A percentile compares a stretch with the other conserved stretches of the same genome.
phyloP scores from a whole-genome alignment of 1,140 invertebrate genomes.

The Zaprionus nigranus region DNA sequence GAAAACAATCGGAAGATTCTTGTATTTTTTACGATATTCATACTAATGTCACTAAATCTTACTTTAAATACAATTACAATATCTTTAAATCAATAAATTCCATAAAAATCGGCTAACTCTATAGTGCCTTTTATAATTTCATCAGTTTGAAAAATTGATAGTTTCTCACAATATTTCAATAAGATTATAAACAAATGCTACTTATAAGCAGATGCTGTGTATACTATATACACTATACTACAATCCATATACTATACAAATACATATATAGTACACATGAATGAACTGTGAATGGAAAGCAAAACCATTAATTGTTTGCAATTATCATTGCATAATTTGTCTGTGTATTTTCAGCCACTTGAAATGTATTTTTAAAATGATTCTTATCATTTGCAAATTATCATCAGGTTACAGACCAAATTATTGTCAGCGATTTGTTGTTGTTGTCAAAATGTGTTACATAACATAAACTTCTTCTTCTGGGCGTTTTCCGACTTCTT shows the following conservation, averaged over 20 bases:
- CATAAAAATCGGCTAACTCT: no score
- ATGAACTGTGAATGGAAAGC: not conserved
- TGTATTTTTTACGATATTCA: no score
- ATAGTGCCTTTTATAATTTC: no score
- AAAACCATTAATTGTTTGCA: not conserved
- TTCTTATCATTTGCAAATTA: not conserved
- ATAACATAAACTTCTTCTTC: not conserved
- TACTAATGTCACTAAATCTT: no score
- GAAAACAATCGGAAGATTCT: no score
- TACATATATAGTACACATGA: not conserved
- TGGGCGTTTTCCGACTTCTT: not conserved
- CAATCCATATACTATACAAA: no score
- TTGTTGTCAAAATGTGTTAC: not conserved
- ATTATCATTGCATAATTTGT: not conserved
- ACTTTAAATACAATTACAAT: no score
- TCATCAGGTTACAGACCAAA: not conserved
- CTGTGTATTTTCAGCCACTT: not conserved
- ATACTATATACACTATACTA: no score
- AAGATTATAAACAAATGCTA: no score
- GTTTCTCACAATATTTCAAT: no score
- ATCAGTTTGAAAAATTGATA: no score
- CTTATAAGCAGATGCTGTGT: no score
- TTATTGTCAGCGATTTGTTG: constrained; percentile 1
- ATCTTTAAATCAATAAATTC: not conserved
- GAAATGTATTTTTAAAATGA: not conserved